A percentile compares a stretch with the other conserved stretches of the same genome.
Evolutionary conservation across 2,888 invertebrate genomes (phyloP).

Genomic region (Mimumesa dahlbomi): DNA sequence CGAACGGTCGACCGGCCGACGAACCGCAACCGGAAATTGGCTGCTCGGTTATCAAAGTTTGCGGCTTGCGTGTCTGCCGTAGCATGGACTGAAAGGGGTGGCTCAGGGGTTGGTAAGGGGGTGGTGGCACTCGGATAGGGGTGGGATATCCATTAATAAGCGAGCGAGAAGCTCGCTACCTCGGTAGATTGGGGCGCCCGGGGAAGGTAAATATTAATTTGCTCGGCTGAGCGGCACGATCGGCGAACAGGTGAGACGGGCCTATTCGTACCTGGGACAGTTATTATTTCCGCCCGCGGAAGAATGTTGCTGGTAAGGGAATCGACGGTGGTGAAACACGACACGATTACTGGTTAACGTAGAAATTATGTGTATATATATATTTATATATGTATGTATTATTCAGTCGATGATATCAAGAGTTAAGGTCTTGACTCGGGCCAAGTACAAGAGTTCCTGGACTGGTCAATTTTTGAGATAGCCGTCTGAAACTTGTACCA

Average conservation of each 20-base stretch:
- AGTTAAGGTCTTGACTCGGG: too few relatives aligned
- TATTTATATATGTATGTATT: too few relatives aligned
- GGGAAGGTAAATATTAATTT: constrained; percentile 80
- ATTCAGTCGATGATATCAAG: too few relatives aligned
- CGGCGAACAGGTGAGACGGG: constrained; percentile 41
- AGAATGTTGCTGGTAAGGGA: not conserved
- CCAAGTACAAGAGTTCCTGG: too few relatives aligned
- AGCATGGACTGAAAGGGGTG: constrained; percentile 44
- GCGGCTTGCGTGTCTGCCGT: constrained; percentile 79
- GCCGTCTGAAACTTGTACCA: too few relatives aligned
- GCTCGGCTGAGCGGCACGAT: constrained; percentile 68
- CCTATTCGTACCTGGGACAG: constrained; percentile 33
- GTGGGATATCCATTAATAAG: constrained; percentile 79
- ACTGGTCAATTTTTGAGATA: too few relatives aligned
- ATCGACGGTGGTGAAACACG: too few relatives aligned
- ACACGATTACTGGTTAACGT: too few relatives aligned
- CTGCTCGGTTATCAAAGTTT: constrained; percentile 80
- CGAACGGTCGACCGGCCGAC: constrained; percentile 69
- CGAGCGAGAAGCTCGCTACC: constrained; percentile 72
- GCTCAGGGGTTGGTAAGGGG: not conserved
- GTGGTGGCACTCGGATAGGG: constrained; percentile 27
- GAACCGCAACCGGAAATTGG: constrained; percentile 80
- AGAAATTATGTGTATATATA: too few relatives aligned
- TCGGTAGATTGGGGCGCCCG: constrained; percentile 70
- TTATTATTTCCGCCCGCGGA: constrained; percentile 24